phyloP scores from a whole-genome alignment of 2,113 vertebrate species.

The Calypte anna region DNA sequence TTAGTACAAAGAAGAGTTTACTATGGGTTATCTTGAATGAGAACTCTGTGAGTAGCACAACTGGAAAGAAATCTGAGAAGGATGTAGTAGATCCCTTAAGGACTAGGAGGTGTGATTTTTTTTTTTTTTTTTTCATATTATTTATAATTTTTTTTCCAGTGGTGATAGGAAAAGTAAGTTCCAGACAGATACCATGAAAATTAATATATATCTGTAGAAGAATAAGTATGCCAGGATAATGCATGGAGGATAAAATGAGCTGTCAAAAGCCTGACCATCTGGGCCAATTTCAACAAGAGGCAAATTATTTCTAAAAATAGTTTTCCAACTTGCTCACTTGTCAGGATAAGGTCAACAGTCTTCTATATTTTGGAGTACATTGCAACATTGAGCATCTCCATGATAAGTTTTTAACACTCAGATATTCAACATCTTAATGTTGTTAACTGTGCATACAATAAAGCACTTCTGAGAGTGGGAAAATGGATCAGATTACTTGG shows the following conservation, averaged over 20 bases:
- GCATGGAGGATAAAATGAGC: not conserved
- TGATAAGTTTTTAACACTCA: not conserved
- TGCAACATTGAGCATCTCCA: too few relatives aligned
- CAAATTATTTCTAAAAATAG: not conserved
- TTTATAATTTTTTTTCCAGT: not conserved
- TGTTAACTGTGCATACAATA: not conserved
- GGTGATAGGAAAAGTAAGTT: not conserved
- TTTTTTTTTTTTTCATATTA: not conserved
- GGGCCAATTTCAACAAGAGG: not conserved
- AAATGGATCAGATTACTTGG: not conserved
- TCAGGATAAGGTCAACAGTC: not conserved
- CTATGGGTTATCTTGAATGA: not conserved
- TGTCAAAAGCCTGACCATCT: not conserved
- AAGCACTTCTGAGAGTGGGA: not conserved
- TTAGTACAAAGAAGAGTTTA: not conserved
- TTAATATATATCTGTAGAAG: not conserved
- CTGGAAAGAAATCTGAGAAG: not conserved
- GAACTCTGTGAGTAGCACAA: rapidly evolving
- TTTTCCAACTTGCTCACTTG: not conserved
- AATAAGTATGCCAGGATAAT: not conserved
- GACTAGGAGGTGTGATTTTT: not conserved
- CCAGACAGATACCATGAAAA: not conserved
- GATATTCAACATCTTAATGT: too few relatives aligned
- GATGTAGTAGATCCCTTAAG: not conserved
- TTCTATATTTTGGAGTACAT: not conserved